Evolutionary conservation across 2,888 invertebrate genomes (phyloP).

Genomic region (Ferrisia virgata): DNA sequence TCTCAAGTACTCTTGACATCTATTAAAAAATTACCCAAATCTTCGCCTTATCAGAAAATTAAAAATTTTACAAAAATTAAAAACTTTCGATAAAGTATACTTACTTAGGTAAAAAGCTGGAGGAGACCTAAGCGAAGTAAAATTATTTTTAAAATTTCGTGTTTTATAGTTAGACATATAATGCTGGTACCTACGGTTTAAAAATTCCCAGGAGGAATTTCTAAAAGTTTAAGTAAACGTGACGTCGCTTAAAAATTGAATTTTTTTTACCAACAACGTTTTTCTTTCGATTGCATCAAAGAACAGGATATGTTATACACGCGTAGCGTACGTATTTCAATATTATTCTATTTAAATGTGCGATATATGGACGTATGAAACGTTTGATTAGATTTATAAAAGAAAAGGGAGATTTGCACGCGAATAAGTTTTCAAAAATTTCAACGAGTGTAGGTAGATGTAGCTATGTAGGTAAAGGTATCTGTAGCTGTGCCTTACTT

Average conservation of each 20-base stretch:
- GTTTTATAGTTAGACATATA: no score
- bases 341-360: background rate
- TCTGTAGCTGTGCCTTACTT: no score
- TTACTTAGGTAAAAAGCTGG: no score
- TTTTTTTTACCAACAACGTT: background rate
- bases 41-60: no score
- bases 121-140: no score
- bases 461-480: no score
- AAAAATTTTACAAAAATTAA: no score
- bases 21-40: no score
- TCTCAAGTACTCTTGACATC: no score
- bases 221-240: background rate
- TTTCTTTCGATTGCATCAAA: background rate
- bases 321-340: background rate
- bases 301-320: background rate
- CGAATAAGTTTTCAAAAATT: background rate
- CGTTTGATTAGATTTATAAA: conserved; percentile 4
- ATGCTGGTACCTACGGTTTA: no score
- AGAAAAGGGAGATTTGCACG: background rate
- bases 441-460: background rate
- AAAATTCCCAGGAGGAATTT: background rate
- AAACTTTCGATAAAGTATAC: no score
- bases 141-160: no score
- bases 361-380: background rate
- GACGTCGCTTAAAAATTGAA: background rate